A percentile compares a stretch with the other conserved stretches of the same genome.
These are phyloP conservation scores for Oncorhynchus mykiss DNA, from an alignment of 2,113 vertebrate genomes.

Conservation along the genomic window DNA sequence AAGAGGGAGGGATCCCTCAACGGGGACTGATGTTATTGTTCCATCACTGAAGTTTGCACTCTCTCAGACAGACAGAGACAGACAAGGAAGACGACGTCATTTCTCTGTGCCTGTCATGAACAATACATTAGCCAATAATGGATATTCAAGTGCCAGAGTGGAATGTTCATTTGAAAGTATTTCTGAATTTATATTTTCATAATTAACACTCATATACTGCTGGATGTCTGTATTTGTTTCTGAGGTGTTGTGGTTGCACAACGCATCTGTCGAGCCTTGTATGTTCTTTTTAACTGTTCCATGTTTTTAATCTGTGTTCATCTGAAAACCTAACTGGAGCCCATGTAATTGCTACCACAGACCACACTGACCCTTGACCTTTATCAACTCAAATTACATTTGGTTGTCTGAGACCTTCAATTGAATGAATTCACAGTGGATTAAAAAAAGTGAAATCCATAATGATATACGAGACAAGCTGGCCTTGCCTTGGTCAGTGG, in stretches of 20 bases:
- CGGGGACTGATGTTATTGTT: too few relatives aligned
- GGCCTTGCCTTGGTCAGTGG: background rate
- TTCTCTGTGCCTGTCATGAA: slow-evolving; percentile 8
- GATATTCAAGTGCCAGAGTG: slow-evolving; percentile 33
- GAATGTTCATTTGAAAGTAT: slow-evolving; percentile 25
- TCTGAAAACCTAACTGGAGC: too few relatives aligned
- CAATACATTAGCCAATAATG: slow-evolving; percentile 21
- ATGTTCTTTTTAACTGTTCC: too few relatives aligned
- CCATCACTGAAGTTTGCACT: background rate
- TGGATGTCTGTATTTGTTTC: background rate
- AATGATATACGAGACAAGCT: background rate
- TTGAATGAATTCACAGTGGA: background rate
- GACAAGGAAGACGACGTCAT: background rate
- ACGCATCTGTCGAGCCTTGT: too few relatives aligned
- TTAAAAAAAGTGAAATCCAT: background rate
- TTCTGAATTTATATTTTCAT: background rate
- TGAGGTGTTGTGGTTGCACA: too few relatives aligned
- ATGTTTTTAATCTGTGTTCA: too few relatives aligned
- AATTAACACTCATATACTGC: background rate
- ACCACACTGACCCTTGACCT: too few relatives aligned
- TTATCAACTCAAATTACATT: too few relatives aligned
- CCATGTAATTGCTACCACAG: too few relatives aligned
- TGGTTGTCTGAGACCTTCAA: too few relatives aligned
- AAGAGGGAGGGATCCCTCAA: too few relatives aligned
- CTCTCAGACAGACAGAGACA: background rate